Evolutionary conservation across 2,888 invertebrate species (phyloP).

Genomic region (Kryphioiulus occultus): DNA sequence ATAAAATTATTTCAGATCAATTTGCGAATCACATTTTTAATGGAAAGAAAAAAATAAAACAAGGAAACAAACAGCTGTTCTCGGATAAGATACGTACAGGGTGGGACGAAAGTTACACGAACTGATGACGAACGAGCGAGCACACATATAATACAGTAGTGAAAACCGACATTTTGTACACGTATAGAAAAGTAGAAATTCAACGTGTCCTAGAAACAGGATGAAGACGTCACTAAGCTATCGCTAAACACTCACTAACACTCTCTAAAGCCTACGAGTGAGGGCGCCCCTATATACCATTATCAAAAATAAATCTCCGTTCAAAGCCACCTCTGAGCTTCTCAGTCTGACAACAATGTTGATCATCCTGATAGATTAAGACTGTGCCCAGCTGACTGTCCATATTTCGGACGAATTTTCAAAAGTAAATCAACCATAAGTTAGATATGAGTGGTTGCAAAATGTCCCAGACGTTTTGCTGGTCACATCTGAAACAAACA

Average conservation of each 20-base stretch:
- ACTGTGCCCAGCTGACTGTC: too few species aligned
- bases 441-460: too few species aligned
- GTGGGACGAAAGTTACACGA: not conserved
- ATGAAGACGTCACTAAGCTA: not conserved
- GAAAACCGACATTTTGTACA: not conserved
- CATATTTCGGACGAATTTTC: too few species aligned
- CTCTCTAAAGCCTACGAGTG: not conserved
- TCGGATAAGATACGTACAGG: not conserved
- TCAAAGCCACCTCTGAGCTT: not conserved
- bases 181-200: not conserved
- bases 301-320: not conserved
- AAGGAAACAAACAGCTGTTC: too few species aligned
- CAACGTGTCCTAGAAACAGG: not conserved
- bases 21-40: not conserved
- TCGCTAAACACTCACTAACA: not conserved
- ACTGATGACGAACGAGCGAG: not conserved
- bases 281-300: not conserved
- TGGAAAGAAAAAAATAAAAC: not conserved
- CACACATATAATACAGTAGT: not conserved
- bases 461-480: too few species aligned
- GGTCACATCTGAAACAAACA: too few species aligned
- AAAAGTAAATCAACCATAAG: too few species aligned
- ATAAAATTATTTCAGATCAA: conserved; percentile 3
- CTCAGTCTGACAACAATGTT: too few species aligned
- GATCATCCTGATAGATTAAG: too few species aligned